Evolutionary conservation across 2,113 vertebrate genomes (phyloP).

Genomic region (Sander vitreus): DNA sequence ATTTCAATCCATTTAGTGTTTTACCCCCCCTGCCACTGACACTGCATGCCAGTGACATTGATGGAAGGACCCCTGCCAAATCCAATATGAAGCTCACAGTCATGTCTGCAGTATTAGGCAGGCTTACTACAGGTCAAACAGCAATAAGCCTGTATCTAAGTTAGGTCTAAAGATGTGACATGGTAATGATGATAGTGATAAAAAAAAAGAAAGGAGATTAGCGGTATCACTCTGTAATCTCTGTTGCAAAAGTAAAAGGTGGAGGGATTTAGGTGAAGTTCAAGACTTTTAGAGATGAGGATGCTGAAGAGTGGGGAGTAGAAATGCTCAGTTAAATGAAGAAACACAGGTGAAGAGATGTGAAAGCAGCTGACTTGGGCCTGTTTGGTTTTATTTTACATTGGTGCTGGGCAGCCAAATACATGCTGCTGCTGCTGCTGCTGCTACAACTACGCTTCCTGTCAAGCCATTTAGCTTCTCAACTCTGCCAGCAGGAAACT

Average conservation of each 20-base stretch:
- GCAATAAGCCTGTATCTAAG: conserved; percentile 24
- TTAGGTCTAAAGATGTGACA: conserved; percentile 10
- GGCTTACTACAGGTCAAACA: conserved; percentile 21
- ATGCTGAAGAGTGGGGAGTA: background rate
- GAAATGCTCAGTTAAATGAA: background rate
- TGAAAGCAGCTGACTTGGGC: conserved; percentile 32
- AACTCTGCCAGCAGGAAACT: conserved; percentile 18
- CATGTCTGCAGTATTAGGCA: conserved; percentile 21
- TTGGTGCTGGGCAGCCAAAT: conserved; percentile 10
- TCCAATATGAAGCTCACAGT: conserved; percentile 38
- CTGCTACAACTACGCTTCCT: conserved; percentile 6
- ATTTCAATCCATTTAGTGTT: conserved; percentile 62
- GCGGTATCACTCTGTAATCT: conserved; percentile 4
- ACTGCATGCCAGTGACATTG: conserved; percentile 43
- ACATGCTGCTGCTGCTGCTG: conserved; percentile 23
- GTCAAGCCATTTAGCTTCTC: conserved; percentile 2
- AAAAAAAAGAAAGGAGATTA: conserved; percentile 38
- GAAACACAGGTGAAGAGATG: conserved; percentile 18
- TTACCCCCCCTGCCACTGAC: conserved; percentile 47
- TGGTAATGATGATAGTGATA: conserved; percentile 27
- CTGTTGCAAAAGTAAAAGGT: conserved; percentile 13
- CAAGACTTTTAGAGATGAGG: background rate
- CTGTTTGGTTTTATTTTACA: conserved; percentile 11
- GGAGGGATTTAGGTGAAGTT: conserved; percentile 10
- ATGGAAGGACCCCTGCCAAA: conserved; percentile 60